Percentiles rank a stretch among this genome's conserved stretches.
Conservation (phyloP, 2,113 vertebrate species). For the Petrocephalus microphthalmus region DNA sequence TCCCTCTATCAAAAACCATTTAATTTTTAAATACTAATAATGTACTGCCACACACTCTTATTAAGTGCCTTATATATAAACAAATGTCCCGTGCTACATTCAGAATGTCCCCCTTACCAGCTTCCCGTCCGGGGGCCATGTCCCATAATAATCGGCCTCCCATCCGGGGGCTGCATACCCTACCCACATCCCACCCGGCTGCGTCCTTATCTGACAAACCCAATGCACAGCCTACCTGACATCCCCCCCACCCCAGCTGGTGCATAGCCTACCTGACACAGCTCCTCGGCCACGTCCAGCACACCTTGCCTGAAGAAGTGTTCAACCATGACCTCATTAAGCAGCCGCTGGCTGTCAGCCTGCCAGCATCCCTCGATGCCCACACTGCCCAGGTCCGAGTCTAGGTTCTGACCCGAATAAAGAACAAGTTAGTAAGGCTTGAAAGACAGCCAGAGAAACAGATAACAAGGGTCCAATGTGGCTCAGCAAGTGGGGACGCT, state of each 20-base stretch:
- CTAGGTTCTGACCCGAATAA: slow-evolving; percentile 63
- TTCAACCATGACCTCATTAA: slow-evolving; percentile 79
- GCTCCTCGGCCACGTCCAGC: slow-evolving; percentile 74
- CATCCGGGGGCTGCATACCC: background rate
- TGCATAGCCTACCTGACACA: slow-evolving; percentile 66
- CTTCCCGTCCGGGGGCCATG: background rate
- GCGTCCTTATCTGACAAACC: background rate
- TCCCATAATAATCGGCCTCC: background rate
- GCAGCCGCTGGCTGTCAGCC: slow-evolving; percentile 70
- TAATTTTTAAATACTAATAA: background rate
- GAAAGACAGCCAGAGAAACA: background rate
- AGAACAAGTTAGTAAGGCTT: background rate
- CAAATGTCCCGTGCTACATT: background rate
- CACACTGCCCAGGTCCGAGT: slow-evolving; percentile 77
- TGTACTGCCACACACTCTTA: background rate
- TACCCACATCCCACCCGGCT: background rate
- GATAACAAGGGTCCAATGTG: background rate
- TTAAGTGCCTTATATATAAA: background rate
- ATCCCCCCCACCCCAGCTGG: background rate
- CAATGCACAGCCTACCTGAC: background rate
- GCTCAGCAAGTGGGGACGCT: background rate
- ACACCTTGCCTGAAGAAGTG: slow-evolving; percentile 78
- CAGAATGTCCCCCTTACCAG: background rate
- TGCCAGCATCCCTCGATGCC: slow-evolving; percentile 79
- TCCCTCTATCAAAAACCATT: background rate